Base-by-base conservation (phyloP, 2,113 vertebrate genomes). In the Aspiorhynchus laticeps region DNA sequence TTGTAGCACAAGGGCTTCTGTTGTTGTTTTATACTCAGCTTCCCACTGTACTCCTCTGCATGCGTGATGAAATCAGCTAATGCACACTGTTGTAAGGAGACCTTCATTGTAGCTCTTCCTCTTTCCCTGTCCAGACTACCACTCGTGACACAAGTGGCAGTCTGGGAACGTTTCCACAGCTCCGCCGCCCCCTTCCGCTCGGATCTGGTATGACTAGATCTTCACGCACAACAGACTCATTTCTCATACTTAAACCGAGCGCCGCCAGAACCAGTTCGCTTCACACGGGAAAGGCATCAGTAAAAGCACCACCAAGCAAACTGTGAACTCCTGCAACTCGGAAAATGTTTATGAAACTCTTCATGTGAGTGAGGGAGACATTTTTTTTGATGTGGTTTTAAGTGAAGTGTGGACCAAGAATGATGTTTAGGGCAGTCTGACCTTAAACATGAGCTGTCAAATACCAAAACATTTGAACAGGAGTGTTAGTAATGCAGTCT, bases 111-210 rank as follows among this genome's bases (percentile, higher is more conserved):
- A 59, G 90, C 76, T 88, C 80, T 85, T 88, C 88, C 79, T 88
- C 89, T 89, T 75, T 91, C 90, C 91, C 88, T 90, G 74, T 87
- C 83, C 87, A 93, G 90, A 91, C 76, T 85, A 73, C 86, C 88
- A 87, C 86, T 93, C 88, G 79, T 93, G 90, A 94, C 91, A 91
- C 61, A 71, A 71, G 90, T 82, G 80, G 89, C 88, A 91, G 65
- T 90, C 43, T 91, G 77, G 83, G 81, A 59, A 89, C 86, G 81
- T 86, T 91, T 86, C 85, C 87, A 46, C 90, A 90, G 86, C 87
- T 85, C 76, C 65, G 61, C 88, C 41, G 83, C 21, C 88, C 88
- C 80, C 84, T 33, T 31, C 80, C 33, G 48, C 80, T 88, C 33
- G 11, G 86, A 85, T 90, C 84, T 88, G 84, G 83, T 85, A 48